These are phyloP conservation scores for Lutjanus argentimaculatus DNA, from an alignment of 2,797 vertebrate genomes.

Conservation along the genomic window DNA sequence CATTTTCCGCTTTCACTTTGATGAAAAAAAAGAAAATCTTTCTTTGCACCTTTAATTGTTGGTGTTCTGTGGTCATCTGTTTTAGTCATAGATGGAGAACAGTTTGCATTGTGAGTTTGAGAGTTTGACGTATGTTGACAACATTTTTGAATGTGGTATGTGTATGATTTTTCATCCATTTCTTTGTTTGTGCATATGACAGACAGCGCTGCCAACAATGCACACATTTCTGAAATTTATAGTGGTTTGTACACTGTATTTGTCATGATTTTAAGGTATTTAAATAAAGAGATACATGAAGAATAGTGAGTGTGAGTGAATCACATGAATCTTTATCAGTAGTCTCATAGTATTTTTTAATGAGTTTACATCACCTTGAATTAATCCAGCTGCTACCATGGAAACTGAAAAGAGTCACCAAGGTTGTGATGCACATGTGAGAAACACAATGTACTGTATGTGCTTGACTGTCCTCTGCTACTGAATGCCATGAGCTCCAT, in stretches of 20 bases:
- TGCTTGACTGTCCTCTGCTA: not conserved
- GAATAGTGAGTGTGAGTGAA: not conserved
- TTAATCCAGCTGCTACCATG: conserved; percentile 13
- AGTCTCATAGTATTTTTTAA: not conserved
- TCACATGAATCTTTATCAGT: not conserved
- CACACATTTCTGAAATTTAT: conserved; percentile 37
- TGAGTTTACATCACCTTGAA: conserved; percentile 8
- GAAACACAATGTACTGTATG: not conserved
- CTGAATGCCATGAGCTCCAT: not conserved
- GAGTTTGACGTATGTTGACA: conserved; percentile 4
- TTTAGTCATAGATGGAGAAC: conserved; percentile 8
- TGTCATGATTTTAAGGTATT: conserved; percentile 61
- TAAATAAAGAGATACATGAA: conserved; percentile 64
- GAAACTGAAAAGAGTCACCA: conserved; percentile 25
- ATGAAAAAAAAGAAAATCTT: not conserved
- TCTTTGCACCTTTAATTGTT: conserved; percentile 1
- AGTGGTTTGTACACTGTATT: conserved; percentile 46
- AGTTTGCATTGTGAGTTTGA: conserved; percentile 15
- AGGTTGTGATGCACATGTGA: conserved; percentile 3
- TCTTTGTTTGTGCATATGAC: conserved; percentile 33
- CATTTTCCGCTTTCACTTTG: not conserved
- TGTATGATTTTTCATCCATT: conserved; percentile 20
- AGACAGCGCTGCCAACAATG: conserved; percentile 8
- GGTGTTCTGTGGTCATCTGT: conserved; percentile 3
- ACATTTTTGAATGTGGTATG: conserved; percentile 26